Base-by-base conservation (phyloP, 2,888 invertebrate species). In the Ceraclea dissimilis region DNA sequence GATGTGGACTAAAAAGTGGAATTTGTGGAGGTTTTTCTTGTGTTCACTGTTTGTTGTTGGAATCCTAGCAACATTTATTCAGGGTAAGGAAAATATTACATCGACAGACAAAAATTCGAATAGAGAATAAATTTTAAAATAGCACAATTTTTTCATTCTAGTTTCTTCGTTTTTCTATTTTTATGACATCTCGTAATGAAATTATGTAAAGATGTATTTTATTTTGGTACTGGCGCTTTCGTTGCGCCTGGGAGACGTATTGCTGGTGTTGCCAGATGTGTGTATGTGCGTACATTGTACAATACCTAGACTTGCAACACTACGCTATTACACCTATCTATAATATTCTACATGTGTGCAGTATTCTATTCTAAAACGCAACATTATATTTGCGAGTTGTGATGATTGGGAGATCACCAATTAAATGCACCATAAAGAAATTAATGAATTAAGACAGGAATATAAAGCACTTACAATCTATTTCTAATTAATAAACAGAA, bases 151-250 rank as follows among this genome's bases (percentile, higher is more conserved):
- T 31, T 44, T 11, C 44, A 44, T 44, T 6, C n/a, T 13, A 17
- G n/a, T n/a, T n/a, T n/a, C n/a, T n/a, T n/a, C n/a, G n/a, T n/a
- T n/a, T n/a, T 71, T 56, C 76, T 78, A 78, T 78, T 78, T 76
- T 74, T 71, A 71, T 72, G 69, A 70, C 69, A 72, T 74, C 76
- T 74, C 75, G 76, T 74, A 76, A 74, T 75, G 75, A 77, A 77
- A 77, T 77, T 77, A 77, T 77, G 77, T 78, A 77, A 77, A 78
- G 77, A 76, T 74, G n/a, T 39, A 74, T 72, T 73, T 70, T 61
- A 61, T 61, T 61, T 61, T 52, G 33, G 58, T 60, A 50, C 60
- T 51, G 51, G 54, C 56, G 48, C 48, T 58, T 47, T 46, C 46
- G 58, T 52, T 55, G 56, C 48, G 58, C 52, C 57, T 57, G 58